Base-by-base conservation (phyloP, 1,140 invertebrate genomes). In the Tribolium madens region DNA sequence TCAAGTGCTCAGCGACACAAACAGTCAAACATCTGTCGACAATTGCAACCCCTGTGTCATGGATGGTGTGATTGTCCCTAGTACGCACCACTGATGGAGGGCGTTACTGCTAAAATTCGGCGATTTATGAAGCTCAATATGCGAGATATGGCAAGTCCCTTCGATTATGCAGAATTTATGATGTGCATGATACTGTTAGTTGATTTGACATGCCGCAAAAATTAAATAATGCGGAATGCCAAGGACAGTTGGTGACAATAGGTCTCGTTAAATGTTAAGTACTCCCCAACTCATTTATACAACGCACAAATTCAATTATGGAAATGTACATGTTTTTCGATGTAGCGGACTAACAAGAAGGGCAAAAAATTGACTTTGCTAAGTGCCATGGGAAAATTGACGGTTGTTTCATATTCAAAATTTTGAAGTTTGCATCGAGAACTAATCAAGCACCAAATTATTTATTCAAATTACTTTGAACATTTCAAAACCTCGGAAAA, bases 221-320 rank as follows among this genome's bases (percentile, higher is more conserved):
- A 72, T 72, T 72, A 50, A 72, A 72, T 72, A 72, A 72, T 50
- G 70, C 46, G 42, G 46, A 72, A 72, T 50, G 50, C 70, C 50
- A 50, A 72, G 70, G 70, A 50, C 70, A 72, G 70, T 72, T 72
- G 70, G 46, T 21, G 70, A 72, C 70, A 72, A 72, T 72, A n/a
- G 70, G 18, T 21, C 70, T 72, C 70, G 47, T 72, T 72, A 72
- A 52, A 71, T 14, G 68, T 31, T 64, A 64, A 64, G 57, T 64
- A 33, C 57, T 64, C 57, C 57, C 57, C 26, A 4, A 57, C 52
- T 5, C 26, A 18, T 64, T 33, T 33, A 26, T 6, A 21, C 52
- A 21, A 57, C 4, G 52, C 14, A 10, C 18, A 57, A 64, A 64
- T 64, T 64, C 57, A 42, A 64, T 64, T 64, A 64, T 64, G 57